phyloP scores from a whole-genome alignment of 2,113 vertebrate species.

The Crotalus viridis region DNA sequence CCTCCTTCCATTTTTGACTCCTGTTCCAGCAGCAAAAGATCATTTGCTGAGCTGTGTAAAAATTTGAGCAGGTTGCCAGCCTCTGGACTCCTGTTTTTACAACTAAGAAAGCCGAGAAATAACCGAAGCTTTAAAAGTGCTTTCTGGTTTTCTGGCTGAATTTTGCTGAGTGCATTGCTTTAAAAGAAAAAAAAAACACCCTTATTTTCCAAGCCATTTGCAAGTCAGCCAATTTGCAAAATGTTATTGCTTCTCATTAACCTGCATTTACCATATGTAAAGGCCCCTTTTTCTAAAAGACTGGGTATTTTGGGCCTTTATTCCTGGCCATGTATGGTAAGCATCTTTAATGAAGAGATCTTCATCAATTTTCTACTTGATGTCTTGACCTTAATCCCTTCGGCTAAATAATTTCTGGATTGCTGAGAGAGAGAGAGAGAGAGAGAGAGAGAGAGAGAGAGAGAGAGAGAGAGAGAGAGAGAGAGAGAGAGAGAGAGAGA shows the following conservation, averaged over 20 bases:
- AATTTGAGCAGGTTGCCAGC: not conserved
- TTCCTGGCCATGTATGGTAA: not conserved
- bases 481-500: not conserved
- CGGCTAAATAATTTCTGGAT: not conserved
- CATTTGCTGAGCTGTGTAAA: not conserved
- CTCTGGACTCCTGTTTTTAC: not conserved
- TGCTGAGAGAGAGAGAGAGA: not conserved
- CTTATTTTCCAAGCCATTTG: not conserved
- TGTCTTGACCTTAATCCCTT: slow-evolving; percentile 13
- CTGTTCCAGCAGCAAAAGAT: not conserved
- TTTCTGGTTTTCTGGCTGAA: not conserved
- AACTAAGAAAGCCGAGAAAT: not conserved
- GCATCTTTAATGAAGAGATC: slow-evolving; percentile 12
- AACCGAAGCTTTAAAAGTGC: not conserved
- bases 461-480: no score
- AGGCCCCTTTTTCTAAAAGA: not conserved
- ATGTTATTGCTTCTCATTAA: not conserved
- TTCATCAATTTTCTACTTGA: not conserved
- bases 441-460: not conserved
- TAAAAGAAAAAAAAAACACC: no score
- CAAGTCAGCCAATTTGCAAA: not conserved
- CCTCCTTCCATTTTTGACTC: not conserved
- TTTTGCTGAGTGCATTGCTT: not conserved
- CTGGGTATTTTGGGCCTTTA: not conserved
- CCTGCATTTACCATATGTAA: not conserved